A percentile compares a stretch with the other conserved stretches of the same genome.
These are phyloP conservation scores for Sebastes dallii DNA, from an alignment of 2,797 vertebrate species.

Conservation along the genomic window DNA sequence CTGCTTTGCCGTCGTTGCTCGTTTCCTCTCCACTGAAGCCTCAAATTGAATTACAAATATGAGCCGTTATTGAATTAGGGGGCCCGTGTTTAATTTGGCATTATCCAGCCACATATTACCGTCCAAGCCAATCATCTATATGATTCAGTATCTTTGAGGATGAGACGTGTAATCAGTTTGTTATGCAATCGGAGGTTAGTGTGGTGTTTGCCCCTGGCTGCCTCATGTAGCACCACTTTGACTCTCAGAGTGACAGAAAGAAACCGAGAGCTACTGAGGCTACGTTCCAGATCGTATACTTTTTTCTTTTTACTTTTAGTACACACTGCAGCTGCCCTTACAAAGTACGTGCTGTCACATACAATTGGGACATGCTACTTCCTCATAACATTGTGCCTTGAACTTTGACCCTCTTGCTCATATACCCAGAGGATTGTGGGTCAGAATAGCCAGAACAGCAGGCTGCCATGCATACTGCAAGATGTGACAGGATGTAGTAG, in stretches of 20 bases:
- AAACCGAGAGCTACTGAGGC: neutral
- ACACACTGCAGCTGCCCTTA: no score
- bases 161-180: conserved; percentile 16
- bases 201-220: neutral
- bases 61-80: conserved; percentile 41
- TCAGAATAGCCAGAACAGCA: no score
- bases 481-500: no score
- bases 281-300: no score
- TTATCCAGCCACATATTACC: neutral
- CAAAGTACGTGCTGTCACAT: no score
- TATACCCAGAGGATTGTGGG: no score
- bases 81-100: conserved; percentile 33
- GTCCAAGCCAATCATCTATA: conserved; percentile 8
- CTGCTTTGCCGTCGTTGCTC: neutral
- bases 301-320: no score
- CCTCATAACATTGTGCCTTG: no score
- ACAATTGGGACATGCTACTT: no score
- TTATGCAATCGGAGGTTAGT: neutral
- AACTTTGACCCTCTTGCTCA: no score
- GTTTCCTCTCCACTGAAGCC: conserved; percentile 11
- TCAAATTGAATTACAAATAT: conserved; percentile 49
- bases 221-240: neutral
- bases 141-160: conserved; percentile 7
- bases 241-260: neutral
- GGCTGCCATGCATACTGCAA: no score